Evolutionary conservation across 2,113 vertebrate genomes (phyloP), one percentile per base, ranked within the genome.

Genomic region (Neodon shergylaensis): DNA sequence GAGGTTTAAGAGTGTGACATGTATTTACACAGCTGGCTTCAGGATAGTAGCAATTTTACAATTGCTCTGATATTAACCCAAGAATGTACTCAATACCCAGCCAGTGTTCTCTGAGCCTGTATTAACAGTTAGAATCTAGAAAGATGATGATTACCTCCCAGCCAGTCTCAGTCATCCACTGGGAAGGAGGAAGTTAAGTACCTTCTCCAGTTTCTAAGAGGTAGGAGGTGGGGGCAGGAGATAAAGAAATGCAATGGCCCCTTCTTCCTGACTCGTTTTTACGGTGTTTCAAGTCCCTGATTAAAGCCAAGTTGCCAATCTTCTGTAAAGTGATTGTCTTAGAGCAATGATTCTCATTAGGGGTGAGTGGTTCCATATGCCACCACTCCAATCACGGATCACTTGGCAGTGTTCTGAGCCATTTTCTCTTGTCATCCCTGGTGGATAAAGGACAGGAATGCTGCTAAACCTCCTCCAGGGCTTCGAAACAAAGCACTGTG

Each of bases 281-380:
- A 61, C 81, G 39, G 26, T 68, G 17, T 84, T 74, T 52, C 49
- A 39, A 70, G 42, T 39, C 33, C 47, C 49, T 54, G n/a, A 66
- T 61, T 82, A 82, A 95, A 92, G 17, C 19, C 44, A 12, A 81
- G 33, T 77, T 82, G 73, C 22, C 36, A 31, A 58, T 86, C 42
- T 65, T 85, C 72, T 91, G 31, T 81, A 54, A 54, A 90, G 72
- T 10, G 31, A 90, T 10, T 72, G 31, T 70, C 81, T 96, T 81
- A 66, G 42, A 77, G 16, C 13, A 79, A 5, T 63, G 36, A 11
- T 65, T 93, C 90, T 89, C 44, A 92, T 2, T 7, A 3, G 6
- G 49, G 3, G 13, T 88, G 73, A 82, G 90, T 86, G 78, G 90
- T 88, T 44, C 54, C 24, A 5, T 17, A 22, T 19, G 33, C 49